Evolutionary conservation across 2,113 vertebrate genomes (phyloP).

Genomic region (Elanoides forficatus): DNA sequence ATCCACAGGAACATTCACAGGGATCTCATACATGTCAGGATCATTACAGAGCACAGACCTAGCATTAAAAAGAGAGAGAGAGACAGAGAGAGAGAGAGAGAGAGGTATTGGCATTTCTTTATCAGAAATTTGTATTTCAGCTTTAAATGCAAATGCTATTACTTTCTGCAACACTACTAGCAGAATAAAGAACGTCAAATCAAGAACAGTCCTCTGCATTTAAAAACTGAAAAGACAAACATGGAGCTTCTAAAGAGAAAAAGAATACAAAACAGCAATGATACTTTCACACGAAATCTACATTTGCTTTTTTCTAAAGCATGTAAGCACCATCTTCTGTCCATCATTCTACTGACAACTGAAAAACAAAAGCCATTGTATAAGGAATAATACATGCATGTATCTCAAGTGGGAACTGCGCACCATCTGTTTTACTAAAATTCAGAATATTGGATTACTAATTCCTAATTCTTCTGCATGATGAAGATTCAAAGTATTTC

Average conservation of each 20-base stretch:
- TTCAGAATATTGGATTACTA: neutral
- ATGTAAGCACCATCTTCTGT: neutral
- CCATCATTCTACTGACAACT: neutral
- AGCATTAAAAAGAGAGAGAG: neutral
- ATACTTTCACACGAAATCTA: neutral
- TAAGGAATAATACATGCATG: neutral
- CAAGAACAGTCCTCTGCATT: neutral
- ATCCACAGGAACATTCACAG: conserved; percentile 88
- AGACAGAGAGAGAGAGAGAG: neutral
- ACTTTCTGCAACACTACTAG: neutral
- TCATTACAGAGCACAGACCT: conserved; percentile 93
- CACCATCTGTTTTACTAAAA: neutral
- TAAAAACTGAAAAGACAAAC: neutral
- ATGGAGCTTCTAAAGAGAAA: neutral
- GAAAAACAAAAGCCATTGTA: neutral
- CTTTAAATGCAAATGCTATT: neutral
- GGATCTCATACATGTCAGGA: conserved; percentile 92
- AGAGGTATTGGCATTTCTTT: neutral
- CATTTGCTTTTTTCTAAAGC: neutral
- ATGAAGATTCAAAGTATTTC: neutral
- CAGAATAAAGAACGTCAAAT: neutral
- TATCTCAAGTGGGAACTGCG: neutral
- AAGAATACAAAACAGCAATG: neutral
- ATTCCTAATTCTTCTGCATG: neutral
- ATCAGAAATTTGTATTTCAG: neutral